These are phyloP conservation scores for Harpagoxenus sublaevis DNA, from an alignment of 2,888 invertebrate species.

Conservation along the genomic window DNA sequence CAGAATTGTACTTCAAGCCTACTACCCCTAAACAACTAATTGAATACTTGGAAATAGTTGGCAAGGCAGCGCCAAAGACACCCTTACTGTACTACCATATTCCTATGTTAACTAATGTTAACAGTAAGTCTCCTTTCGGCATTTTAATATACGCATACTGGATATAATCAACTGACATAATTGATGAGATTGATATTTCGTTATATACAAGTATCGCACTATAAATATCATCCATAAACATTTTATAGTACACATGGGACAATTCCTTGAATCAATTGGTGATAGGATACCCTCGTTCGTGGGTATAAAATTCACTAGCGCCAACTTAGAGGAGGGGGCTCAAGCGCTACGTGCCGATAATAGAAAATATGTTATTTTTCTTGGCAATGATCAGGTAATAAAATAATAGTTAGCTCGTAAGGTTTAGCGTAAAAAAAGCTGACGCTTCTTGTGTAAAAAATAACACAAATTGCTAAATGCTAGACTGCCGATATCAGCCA, in stretches of 20 bases:
- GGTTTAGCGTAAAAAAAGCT: not conserved
- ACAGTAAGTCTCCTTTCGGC: constrained; percentile 88
- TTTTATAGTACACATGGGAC: constrained; percentile 91
- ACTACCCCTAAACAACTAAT: constrained; percentile 88
- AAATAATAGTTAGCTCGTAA: not conserved
- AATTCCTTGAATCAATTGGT: constrained; percentile 89
- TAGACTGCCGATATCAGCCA: not conserved
- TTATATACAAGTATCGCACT: not conserved
- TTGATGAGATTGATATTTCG: constrained; percentile 13
- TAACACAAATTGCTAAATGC: not conserved
- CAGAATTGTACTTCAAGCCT: constrained; percentile 93
- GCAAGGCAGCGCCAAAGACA: constrained; percentile 90
- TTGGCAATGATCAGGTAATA: constrained; percentile 90
- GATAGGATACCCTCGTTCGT: constrained; percentile 91
- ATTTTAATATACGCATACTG: not conserved
- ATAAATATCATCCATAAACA: not conserved
- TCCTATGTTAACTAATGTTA: constrained; percentile 91
- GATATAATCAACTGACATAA: not conserved
- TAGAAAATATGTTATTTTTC: constrained; percentile 88
- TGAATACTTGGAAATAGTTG: constrained; percentile 90
- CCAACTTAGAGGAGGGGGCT: constrained; percentile 90
- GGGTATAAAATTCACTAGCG: constrained; percentile 94
- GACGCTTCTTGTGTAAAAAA: not conserved
- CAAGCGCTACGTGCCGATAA: constrained; percentile 88
- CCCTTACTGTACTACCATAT: constrained; percentile 95